phyloP scores from a whole-genome alignment of 1,140 invertebrate species.

The Ostrea denselamellosa region DNA sequence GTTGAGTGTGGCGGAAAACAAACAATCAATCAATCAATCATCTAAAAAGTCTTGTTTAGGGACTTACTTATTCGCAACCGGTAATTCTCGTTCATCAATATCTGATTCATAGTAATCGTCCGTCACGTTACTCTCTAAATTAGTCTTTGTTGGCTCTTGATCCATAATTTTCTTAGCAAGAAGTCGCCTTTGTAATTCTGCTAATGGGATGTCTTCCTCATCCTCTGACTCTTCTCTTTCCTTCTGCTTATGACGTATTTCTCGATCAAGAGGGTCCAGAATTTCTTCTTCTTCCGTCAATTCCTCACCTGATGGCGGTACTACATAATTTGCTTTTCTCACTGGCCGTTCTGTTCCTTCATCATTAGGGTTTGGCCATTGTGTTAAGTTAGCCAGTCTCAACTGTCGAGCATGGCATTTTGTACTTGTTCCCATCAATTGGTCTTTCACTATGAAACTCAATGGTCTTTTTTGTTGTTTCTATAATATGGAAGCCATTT shows the following conservation, averaged over 20 bases:
- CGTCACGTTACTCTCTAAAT: too few species aligned
- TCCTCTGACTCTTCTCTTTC: not conserved
- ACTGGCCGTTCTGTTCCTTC: not conserved
- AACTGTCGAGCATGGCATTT: constrained; percentile 38
- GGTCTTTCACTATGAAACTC: constrained; percentile 47
- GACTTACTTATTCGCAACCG: too few species aligned
- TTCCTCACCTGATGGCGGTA: not conserved
- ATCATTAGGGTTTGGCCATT: not conserved
- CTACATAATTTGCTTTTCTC: not conserved
- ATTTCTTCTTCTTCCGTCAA: not conserved
- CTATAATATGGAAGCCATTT: constrained; percentile 49
- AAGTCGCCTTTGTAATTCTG: too few species aligned
- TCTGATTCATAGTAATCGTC: too few species aligned
- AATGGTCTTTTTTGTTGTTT: constrained; percentile 38
- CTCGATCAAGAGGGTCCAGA: not conserved
- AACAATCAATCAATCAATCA: too few species aligned
- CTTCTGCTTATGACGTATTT: not conserved
- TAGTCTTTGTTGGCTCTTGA: too few species aligned
- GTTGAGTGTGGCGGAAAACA: too few species aligned
- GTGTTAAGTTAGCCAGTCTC: constrained; percentile 29
- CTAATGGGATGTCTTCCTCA: constrained; percentile 40
- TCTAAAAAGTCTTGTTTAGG: too few species aligned
- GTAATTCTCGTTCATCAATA: too few species aligned
- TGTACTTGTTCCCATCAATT: constrained; percentile 36
- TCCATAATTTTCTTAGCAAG: too few species aligned